phyloP scores from a whole-genome alignment of 1,140 invertebrate genomes.

The Macrosteles quadrilineatus region DNA sequence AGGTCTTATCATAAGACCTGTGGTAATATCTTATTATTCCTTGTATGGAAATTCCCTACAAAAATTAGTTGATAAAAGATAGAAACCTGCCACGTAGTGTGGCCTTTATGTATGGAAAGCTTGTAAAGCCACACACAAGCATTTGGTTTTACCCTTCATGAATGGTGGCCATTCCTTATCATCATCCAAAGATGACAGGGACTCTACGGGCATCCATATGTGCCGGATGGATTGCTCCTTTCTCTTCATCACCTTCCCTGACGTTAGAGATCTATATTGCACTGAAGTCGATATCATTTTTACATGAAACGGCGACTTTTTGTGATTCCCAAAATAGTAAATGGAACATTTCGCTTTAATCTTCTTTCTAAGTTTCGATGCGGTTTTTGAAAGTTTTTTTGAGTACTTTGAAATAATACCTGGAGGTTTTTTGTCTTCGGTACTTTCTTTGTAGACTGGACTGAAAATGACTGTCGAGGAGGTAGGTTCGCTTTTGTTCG shows the following conservation, averaged over 20 bases:
- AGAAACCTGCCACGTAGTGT: no score
- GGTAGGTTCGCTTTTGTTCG: background rate
- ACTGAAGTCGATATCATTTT: conserved; percentile 7
- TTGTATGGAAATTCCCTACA: no score
- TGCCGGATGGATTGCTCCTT: conserved; percentile 3
- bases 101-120: no score
- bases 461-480: background rate
- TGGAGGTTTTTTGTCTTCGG: background rate
- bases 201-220: conserved; percentile 13
- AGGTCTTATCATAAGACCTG: no score
- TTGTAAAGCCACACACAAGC: no score
- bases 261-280: background rate
- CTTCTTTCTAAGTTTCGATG: background rate
- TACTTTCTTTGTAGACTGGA: background rate
- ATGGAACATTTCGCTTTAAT: background rate
- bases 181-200: no score
- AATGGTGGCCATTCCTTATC: no score
- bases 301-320: background rate
- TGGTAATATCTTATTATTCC: no score
- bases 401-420: conserved; percentile 21
- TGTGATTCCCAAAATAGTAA: conserved; percentile 6
- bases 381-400: conserved; percentile 2
- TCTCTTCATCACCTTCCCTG: conserved; percentile 9
- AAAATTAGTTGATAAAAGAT: no score
- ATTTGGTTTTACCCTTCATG: no score